Base-by-base conservation (phyloP, 92 coral and sea anemone species). In the Heliopora coerulea region DNA sequence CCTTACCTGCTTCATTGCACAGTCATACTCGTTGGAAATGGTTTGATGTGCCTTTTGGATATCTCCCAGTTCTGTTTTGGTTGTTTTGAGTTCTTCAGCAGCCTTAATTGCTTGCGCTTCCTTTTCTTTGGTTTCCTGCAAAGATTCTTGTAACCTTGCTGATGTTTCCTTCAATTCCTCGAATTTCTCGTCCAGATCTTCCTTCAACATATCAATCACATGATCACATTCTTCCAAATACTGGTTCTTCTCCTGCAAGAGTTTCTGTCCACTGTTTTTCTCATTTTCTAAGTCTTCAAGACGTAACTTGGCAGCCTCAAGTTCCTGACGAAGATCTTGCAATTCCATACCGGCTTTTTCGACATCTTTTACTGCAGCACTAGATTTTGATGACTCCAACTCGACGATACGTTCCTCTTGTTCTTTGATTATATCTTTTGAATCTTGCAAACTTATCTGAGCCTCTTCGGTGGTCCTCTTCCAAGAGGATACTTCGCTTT, bases 261-360 rank as follows among this genome's bases (percentile, higher is more conserved):
- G 5, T 32, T 69, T 14, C 49, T 27, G 14, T 49, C 49, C 76
- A 30, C 62, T 44, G 17, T 17, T 34, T 34, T 48, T 69, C 48
- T 69, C 61, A 8, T 69, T 56, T 49, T 69, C 76, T 26, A 69
- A 69, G 30, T 7, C 44, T 15, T 9, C 76, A 27, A 69, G 49
- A 54, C 76, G 42, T 33, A 62, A 49, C 17, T 46, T 49, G 4
- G 56, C 39, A 2, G n/a, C 39, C 59, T 67, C 74, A 24, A 67
- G 57, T 25, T 44, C 37, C 58, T 1, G 35, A 26, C 58, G 74
- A 20, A 69, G 48, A 28, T 69, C 76, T 8, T 30, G 62, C 27
- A 69, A n/a, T 19, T 69, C 62, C 1, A 24, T 7, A 8, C 3
- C 52, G 2, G 14, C 15, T 2, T 46, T 8, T 15, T 46, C 52